Percentiles rank a stretch among this genome's conserved stretches.
These are phyloP conservation scores for Neosalanx taihuensis DNA, from an alignment of 2,797 vertebrate species.

Conservation along the genomic window DNA sequence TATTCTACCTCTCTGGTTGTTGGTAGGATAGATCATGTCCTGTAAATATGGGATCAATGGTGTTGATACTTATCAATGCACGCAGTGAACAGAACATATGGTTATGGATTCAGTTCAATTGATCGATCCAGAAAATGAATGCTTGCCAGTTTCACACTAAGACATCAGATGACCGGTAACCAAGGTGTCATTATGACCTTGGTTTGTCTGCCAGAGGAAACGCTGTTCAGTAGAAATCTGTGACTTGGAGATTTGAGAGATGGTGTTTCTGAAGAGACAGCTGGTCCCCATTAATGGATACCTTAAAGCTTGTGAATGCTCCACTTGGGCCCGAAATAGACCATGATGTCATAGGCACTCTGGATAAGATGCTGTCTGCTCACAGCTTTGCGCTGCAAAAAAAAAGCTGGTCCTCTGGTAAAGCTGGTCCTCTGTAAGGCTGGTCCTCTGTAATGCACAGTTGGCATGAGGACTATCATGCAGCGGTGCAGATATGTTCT, in stretches of 20 bases:
- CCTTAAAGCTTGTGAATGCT: constrained; percentile 66
- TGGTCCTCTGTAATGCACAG: not conserved
- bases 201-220: not conserved
- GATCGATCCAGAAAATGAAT: not conserved
- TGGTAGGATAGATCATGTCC: constrained; percentile 11
- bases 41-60: not conserved
- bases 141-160: not conserved
- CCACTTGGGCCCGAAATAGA: constrained; percentile 70
- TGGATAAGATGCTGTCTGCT: constrained; percentile 54
- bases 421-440: not conserved
- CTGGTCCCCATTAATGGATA: constrained; percentile 65
- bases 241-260: constrained; percentile 27
- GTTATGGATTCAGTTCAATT: too few species aligned
- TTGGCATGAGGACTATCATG: too few species aligned
- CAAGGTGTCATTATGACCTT: not conserved
- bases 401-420: constrained; percentile 22
- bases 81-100: not conserved
- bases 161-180: not conserved
- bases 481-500: too few species aligned
- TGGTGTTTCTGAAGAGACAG: constrained; percentile 54
- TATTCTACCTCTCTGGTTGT: constrained; percentile 31
- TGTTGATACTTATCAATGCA: not conserved
- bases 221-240: constrained; percentile 29
- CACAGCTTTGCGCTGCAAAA: constrained; percentile 34
- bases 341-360: constrained; percentile 64